Evolutionary conservation across 2,888 invertebrate genomes (phyloP).

Genomic region (Laothoe populi): DNA sequence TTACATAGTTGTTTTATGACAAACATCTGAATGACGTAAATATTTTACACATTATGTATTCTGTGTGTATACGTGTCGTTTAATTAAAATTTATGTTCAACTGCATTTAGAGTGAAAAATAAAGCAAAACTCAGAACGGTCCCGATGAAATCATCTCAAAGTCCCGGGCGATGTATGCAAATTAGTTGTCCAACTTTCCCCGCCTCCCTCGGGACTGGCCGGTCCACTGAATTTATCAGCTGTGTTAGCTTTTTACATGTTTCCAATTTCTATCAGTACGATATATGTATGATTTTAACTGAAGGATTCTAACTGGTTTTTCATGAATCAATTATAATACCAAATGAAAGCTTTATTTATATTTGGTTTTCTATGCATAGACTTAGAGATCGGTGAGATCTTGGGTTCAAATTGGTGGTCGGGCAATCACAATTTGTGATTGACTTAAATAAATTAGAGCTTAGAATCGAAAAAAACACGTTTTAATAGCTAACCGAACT

Average conservation of each 20-base stretch:
- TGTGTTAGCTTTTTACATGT: slow-evolving; percentile 39
- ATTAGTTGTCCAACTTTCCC: slow-evolving; percentile 50
- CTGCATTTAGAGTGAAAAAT: slow-evolving; percentile 20
- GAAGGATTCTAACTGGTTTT: not conserved
- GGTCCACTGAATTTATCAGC: slow-evolving; percentile 47
- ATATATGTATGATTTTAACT: not conserved
- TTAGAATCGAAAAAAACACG: too few species aligned
- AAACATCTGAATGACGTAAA: not conserved
- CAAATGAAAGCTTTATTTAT: too few species aligned
- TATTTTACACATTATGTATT: not conserved
- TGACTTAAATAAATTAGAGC: too few species aligned
- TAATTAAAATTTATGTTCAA: slow-evolving; percentile 19
- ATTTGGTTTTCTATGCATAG: too few species aligned
- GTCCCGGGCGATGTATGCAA: slow-evolving; percentile 54
- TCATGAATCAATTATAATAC: too few species aligned
- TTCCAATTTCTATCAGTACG: not conserved
- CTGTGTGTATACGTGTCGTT: not conserved
- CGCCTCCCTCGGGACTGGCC: slow-evolving; percentile 30
- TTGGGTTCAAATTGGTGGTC: too few species aligned
- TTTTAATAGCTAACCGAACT: too few species aligned
- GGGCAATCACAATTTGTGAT: too few species aligned
- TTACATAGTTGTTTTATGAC: too few species aligned
- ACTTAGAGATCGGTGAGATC: too few species aligned
- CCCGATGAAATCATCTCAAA: slow-evolving; percentile 42
- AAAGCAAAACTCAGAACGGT: slow-evolving; percentile 36